Percentiles rank a stretch among this genome's conserved stretches.
phyloP scores from a whole-genome alignment of 2,888 invertebrate genomes.

The Ferrisia virgata region DNA sequence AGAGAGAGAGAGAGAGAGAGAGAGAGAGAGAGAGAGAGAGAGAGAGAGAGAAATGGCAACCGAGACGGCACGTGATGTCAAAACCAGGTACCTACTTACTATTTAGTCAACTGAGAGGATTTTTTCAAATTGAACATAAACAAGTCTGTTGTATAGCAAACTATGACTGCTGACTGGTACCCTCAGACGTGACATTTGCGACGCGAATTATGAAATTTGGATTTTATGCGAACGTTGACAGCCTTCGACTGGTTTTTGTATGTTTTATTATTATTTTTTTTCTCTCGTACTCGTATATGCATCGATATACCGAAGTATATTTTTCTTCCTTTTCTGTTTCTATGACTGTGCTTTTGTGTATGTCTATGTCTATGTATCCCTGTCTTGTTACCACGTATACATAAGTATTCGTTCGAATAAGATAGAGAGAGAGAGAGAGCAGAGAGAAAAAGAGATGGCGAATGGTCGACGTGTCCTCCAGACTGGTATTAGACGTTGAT shows the following conservation, averaged over 20 bases:
- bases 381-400: neutral
- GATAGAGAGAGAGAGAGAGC: neutral
- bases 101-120: neutral
- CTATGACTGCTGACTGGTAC: neutral
- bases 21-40: neutral
- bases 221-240: constrained; percentile 9
- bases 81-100: too few species aligned
- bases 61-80: constrained; percentile 3
- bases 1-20: too few species aligned
- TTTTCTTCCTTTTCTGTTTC: neutral
- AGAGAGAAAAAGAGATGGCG: neutral
- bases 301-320: too few species aligned
- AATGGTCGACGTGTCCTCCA: neutral
- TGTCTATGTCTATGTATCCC: too few species aligned
- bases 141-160: neutral
- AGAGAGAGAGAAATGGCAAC: neutral
- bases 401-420: neutral
- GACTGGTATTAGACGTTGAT: neutral
- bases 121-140: neutral
- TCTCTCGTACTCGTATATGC: too few species aligned
- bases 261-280: neutral
- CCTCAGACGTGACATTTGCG: neutral
- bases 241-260: neutral
- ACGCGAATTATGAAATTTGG: constrained; percentile 29
- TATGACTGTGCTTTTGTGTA: too few species aligned